Conservation (phyloP, 2,113 vertebrate genomes). For the Ophthalmolycus amberensis region DNA sequence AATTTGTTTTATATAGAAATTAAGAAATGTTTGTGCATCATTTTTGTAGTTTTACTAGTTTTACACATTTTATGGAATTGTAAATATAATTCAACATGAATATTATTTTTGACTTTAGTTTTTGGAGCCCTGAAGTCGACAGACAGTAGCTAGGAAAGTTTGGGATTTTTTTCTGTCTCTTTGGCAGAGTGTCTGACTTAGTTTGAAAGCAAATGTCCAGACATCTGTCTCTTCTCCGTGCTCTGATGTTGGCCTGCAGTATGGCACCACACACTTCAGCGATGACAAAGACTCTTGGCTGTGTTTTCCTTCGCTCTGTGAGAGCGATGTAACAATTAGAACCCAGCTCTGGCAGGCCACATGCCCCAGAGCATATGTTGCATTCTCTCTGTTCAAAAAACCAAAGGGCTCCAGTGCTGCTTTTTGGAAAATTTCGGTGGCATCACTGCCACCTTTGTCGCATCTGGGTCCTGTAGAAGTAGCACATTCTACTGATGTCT, state of each 20-base stretch:
- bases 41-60: neutral
- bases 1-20: neutral
- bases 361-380: slow-evolving; percentile 84
- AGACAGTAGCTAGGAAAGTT: slow-evolving; percentile 74
- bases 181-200: slow-evolving; percentile 81
- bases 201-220: slow-evolving; percentile 84
- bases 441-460: slow-evolving; percentile 84
- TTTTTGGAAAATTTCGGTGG: slow-evolving; percentile 77
- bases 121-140: slow-evolving; percentile 36
- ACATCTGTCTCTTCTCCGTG: slow-evolving; percentile 81
- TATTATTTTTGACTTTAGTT: neutral
- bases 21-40: neutral
- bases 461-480: slow-evolving; percentile 81
- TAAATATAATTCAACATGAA: neutral
- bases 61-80: neutral
- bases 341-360: slow-evolving; percentile 80
- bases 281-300: slow-evolving; percentile 85
- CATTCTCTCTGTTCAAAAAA: slow-evolving; percentile 83
- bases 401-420: slow-evolving; percentile 80
- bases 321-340: slow-evolving; percentile 85
- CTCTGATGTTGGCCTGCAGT: slow-evolving; percentile 79
- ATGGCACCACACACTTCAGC: slow-evolving; percentile 79
- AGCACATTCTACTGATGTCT: slow-evolving; percentile 83
- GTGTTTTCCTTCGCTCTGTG: slow-evolving; percentile 75
- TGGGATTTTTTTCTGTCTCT: slow-evolving; percentile 62